Evolutionary conservation across 2,797 vertebrate species (phyloP).

Genomic region (Chaetophractus vellerosus): DNA sequence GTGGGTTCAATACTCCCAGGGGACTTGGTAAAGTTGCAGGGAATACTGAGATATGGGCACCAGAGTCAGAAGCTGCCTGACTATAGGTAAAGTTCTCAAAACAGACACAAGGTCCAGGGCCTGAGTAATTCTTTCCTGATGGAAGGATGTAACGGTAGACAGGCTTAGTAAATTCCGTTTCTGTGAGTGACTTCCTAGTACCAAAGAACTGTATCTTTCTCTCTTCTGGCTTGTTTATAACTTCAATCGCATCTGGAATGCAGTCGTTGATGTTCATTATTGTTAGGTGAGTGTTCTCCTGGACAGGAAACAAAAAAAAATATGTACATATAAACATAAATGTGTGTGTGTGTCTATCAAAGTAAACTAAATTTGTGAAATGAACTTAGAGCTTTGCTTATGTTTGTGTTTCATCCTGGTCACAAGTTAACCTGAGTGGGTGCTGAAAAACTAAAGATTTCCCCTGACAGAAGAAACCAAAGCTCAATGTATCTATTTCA

Average conservation of each 20-base stretch:
- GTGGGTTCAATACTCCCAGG: constrained; percentile 4
- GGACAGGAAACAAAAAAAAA: constrained; percentile 25
- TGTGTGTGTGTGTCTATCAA: background rate
- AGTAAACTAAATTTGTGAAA: background rate
- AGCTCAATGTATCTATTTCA: background rate
- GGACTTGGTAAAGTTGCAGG: background rate
- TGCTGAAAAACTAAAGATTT: background rate
- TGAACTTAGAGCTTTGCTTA: background rate
- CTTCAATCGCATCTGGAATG: constrained; percentile 83
- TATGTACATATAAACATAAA: background rate
- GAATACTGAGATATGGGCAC: background rate
- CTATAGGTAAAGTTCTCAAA: constrained; percentile 89
- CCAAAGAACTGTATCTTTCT: constrained; percentile 42
- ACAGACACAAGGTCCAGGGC: constrained; percentile 66
- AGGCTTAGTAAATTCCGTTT: background rate
- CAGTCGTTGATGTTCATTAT: constrained; percentile 84
- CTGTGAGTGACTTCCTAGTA: background rate
- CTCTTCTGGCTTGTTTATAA: constrained; percentile 78
- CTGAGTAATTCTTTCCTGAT: constrained; percentile 13
- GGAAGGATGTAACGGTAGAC: constrained; percentile 51
- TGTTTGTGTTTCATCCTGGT: background rate
- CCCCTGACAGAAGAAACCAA: background rate
- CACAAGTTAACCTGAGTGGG: background rate
- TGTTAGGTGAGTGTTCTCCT: constrained; percentile 81
- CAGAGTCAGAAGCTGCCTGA: constrained; percentile 43